Conservation (phyloP, 64 coral and sea anemone species). For the Pocillopora damicornis region DNA sequence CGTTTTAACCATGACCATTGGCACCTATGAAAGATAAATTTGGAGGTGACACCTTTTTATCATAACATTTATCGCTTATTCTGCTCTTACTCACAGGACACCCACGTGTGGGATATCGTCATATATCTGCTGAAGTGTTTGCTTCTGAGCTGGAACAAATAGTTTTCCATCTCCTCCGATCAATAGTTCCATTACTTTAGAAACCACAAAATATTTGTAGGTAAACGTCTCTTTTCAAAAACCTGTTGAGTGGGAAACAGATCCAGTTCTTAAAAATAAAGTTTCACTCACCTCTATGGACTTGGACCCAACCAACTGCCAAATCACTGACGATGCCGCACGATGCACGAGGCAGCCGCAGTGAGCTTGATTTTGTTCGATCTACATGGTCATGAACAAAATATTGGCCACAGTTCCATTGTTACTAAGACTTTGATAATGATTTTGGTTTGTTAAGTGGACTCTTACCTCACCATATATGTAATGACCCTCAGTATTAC, state of each 20-base stretch:
- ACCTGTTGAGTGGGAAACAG: background rate
- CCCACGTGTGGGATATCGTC: background rate
- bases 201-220: no score
- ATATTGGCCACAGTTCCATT: constrained; percentile 18
- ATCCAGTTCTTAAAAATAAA: background rate
- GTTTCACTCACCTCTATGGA: background rate
- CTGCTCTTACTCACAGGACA: background rate
- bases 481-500: background rate
- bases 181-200: no score
- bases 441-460: constrained; percentile 1
- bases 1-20: no score
- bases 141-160: background rate
- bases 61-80: no score
- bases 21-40: no score
- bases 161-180: background rate
- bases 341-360: constrained; percentile 2
- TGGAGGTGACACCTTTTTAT: no score
- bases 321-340: background rate
- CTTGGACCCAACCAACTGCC: background rate
- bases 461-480: background rate
- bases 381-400: background rate
- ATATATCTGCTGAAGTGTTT: background rate
- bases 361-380: background rate
- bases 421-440: background rate
- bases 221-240: no score